Evolutionary conservation across 2,888 invertebrate species (phyloP), one percentile per base, ranked within the genome.

Genomic region (Acrocera orbiculus): DNA sequence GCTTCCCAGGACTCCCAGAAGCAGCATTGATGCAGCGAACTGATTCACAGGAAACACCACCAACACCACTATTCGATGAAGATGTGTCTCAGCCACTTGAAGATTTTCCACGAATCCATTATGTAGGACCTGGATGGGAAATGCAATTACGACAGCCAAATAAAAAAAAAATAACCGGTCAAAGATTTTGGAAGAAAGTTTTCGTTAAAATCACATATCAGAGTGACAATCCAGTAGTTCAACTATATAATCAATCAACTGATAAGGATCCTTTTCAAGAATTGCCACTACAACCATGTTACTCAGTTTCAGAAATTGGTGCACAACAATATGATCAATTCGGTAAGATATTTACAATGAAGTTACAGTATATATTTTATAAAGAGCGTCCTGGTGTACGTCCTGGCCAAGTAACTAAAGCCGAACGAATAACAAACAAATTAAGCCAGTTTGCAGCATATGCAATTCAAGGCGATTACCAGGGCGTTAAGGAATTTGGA

Each of bases 281-380:
- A 63, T 65, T 95, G 44, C 90, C 90, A 0, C 63, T 93, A 43
- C 86, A 92, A 58, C 80, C 92, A 2, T 92, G 89, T 56, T 95
- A 95, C 62, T 90, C 90, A 3, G 80, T 93, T 28, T 93, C 92
- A 4, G 92, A 90, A 40, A 79, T 90, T 30, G 83, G 81, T 31
- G 86, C 92, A 22, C 98, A 98, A 63, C 96, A 96, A 58, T 96
- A 89, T 56, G 98, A 99, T 62, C 89, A 93, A 58, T 99, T 83
- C 57, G 96, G 96, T 19, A 99, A 99, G 65, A 95, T 98, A 47
- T 96, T 98, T 65, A 98, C 98, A 1, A 75, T 96, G 36, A 96
- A 92, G 58, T 44, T 61, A 44, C 96, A 96, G 59, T 95, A 93
- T 54, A 83, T 96, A 35, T 90, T 95, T 61, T 98, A 98, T 60